Percentiles rank a stretch among this genome's conserved stretches.
Evolutionary conservation across 2,888 invertebrate species (phyloP).

Genomic region (Agonopterix alstromeriana): DNA sequence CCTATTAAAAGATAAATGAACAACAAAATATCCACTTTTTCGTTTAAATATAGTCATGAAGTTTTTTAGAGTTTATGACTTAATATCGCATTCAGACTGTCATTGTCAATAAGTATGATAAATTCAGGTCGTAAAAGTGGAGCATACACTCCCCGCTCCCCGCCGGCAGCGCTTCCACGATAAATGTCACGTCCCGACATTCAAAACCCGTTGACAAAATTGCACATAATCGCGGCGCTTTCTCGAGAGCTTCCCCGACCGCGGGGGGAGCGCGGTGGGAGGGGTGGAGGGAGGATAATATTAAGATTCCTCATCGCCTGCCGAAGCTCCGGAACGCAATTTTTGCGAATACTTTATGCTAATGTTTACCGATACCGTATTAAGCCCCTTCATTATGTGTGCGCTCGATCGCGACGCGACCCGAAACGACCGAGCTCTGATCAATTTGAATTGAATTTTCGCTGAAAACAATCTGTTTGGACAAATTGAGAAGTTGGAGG

Average conservation of each 20-base stretch:
- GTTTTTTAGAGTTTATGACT: too few relatives aligned
- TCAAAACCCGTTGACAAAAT: constrained; percentile 38
- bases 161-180: not conserved
- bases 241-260: not conserved
- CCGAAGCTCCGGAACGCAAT: constrained; percentile 40
- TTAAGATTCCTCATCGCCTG: constrained; percentile 43
- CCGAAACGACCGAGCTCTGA: constrained; percentile 21
- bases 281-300: constrained; percentile 20
- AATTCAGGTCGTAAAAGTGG: not conserved
- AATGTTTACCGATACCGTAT: constrained; percentile 53
- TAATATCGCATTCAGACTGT: not conserved
- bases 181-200: constrained; percentile 30
- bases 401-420: constrained; percentile 1
- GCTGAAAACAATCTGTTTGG: constrained; percentile 58
- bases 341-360: constrained; percentile 57
- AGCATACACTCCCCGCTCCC: not conserved
- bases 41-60: too few relatives aligned
- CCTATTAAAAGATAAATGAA: too few relatives aligned
- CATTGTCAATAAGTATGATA: not conserved
- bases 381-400: constrained; percentile 47
- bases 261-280: constrained; percentile 1
- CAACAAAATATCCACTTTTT: too few relatives aligned
- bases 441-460: constrained; percentile 51
- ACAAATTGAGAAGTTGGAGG: constrained; percentile 48
- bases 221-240: constrained; percentile 31